These are phyloP conservation scores for Sarcophaga subvicina DNA, from an alignment of 2,888 invertebrate species.

Conservation along the genomic window DNA sequence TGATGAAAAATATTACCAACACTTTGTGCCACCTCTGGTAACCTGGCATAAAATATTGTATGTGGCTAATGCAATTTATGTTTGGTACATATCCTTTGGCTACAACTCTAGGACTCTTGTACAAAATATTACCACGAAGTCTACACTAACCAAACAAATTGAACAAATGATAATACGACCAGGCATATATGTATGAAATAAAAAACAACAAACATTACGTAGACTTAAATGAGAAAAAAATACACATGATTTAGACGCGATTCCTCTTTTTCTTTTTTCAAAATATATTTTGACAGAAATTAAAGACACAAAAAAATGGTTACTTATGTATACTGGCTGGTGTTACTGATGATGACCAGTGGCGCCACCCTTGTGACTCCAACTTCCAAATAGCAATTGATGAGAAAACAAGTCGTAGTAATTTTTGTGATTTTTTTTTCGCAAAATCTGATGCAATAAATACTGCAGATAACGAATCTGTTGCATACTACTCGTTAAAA, in stretches of 20 bases:
- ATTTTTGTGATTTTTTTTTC: not conserved
- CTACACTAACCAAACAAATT: constrained; percentile 62
- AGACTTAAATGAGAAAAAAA: constrained; percentile 55
- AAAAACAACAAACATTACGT: constrained; percentile 3
- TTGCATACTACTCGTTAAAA: not conserved
- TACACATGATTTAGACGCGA: constrained; percentile 70
- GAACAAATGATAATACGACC: constrained; percentile 63
- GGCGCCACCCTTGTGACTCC: constrained; percentile 66
- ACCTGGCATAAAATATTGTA: constrained; percentile 26
- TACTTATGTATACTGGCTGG: constrained; percentile 33
- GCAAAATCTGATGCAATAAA: no score
- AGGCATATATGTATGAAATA: constrained; percentile 8
- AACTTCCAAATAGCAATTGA: constrained; percentile 52
- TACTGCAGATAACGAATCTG: not conserved
- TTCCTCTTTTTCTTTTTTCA: constrained; percentile 54
- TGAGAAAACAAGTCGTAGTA: constrained; percentile 38
- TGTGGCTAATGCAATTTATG: constrained; percentile 67
- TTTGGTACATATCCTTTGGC: constrained; percentile 65
- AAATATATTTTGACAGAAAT: constrained; percentile 57
- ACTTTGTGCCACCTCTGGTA: constrained; percentile 50
- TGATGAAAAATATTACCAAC: constrained; percentile 68
- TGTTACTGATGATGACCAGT: constrained; percentile 65
- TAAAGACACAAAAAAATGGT: constrained; percentile 43
- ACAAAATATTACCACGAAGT: not conserved
- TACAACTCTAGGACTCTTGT: constrained; percentile 47